These are phyloP conservation scores for Scaptomyza montana DNA, from an alignment of 1,140 invertebrate species.

Conservation along the genomic window DNA sequence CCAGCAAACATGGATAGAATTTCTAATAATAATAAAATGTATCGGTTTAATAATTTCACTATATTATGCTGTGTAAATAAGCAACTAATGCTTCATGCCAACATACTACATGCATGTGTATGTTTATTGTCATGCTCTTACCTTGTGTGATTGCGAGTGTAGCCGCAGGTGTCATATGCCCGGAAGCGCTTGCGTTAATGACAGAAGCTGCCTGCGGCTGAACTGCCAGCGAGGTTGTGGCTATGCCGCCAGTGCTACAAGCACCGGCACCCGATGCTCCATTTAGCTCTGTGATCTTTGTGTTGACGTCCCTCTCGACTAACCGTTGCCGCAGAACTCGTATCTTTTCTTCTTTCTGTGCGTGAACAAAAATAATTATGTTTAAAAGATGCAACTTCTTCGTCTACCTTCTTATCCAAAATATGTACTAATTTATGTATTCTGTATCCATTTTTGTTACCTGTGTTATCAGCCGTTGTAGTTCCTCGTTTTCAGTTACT, in stretches of 20 bases:
- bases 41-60: not conserved
- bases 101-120: not conserved
- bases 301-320: conserved; percentile 88
- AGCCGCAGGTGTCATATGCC: conserved; percentile 74
- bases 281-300: conserved; percentile 84
- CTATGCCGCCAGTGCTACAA: conserved; percentile 47
- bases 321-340: conserved; percentile 90
- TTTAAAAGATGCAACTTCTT: not conserved
- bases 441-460: conserved; percentile 85
- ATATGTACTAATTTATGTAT: no score
- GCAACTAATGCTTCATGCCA: conserved; percentile 23
- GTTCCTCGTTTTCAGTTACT: conserved; percentile 97
- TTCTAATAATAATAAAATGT: conserved; percentile 59
- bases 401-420: no score
- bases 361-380: conserved; percentile 19
- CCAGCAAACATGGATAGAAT: conserved; percentile 79
- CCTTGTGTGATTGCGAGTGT: conserved; percentile 85
- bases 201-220: conserved; percentile 55
- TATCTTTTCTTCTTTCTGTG: conserved; percentile 95
- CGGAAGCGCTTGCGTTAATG: conserved; percentile 61
- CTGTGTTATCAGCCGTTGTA: conserved; percentile 96
- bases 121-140: conserved; percentile 63
- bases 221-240: conserved; percentile 53
- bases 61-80: not conserved
- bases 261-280: conserved; percentile 80